Evolutionary conservation across 1,140 invertebrate genomes (phyloP), one percentile per base, ranked within the genome.

Genomic region (Pollicipes pollicipes): DNA sequence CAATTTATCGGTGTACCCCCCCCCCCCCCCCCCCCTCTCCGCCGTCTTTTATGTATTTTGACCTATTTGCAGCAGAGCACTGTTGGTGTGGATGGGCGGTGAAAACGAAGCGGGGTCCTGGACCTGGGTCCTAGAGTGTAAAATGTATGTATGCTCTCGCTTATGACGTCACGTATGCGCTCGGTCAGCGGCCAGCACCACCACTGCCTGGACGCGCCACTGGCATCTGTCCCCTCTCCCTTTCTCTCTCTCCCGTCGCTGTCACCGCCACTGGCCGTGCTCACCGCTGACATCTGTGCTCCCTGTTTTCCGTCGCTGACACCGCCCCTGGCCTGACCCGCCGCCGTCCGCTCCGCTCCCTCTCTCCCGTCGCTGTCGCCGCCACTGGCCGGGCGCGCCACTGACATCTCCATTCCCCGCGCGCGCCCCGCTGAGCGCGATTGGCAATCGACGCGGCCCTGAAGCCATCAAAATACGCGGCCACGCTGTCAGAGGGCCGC

Each of bases 351-450:
- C 26, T 24, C n/a, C 24, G 17, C 67, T 68, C 24, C 1, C 67
- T 68, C 24, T 68, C 67, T 68, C 67, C n/a, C 67, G n/a, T 8
- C 67, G 17, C 67, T 68, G 17, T 68, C 68, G 32, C 24, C 27
- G 68, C 32, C 27, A 3, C 32, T 3, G 45, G 45, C 29, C n/a
- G 27, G 27, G n/a, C n/a, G 32, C 4, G 6, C n/a, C 1, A 30
- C 32, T 69, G 68, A 69, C 45, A 69, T 58, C 32, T 58, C 27
- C 45, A 58, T 69, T 69, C 28, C 45, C n/a, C n/a, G n/a, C n/a
- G n/a, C 45, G 28, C 68, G 26, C 13, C 68, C n/a, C 32, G 28
- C 0, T 2, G 32, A 13, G 45, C 16, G 32, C 1, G 26, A 30
- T 28, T 69, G 45, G 26, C 68, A 69, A 37, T 37, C 32, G 68